Evolutionary conservation across 2,113 vertebrate genomes (phyloP).

Genomic region (Tychaedon coryphoeus): DNA sequence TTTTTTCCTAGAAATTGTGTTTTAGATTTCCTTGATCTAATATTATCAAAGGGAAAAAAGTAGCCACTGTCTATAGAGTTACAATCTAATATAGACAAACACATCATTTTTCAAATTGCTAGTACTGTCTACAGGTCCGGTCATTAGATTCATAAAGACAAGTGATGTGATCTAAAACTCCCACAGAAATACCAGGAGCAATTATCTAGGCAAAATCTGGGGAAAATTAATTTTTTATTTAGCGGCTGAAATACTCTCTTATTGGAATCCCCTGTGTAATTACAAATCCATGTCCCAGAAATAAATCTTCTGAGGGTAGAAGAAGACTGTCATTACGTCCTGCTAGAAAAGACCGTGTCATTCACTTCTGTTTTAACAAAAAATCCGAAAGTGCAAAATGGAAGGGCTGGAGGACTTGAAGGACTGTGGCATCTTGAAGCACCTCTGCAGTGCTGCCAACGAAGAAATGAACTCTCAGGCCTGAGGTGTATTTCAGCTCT

Average conservation of each 20-base stretch:
- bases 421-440: background rate
- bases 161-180: background rate
- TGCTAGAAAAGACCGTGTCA: background rate
- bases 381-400: background rate
- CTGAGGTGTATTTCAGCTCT: background rate
- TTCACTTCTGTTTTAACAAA: background rate
- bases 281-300: background rate
- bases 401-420: background rate
- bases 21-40: background rate
- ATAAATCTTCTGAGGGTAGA: background rate
- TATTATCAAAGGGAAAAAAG: background rate
- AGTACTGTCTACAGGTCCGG: background rate
- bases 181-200: background rate
- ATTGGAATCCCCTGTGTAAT: background rate
- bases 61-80: background rate
- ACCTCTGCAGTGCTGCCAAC: background rate
- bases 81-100: background rate
- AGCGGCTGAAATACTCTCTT: background rate
- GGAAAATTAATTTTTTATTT: background rate
- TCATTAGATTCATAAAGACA: background rate
- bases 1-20: background rate
- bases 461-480: accelerated
- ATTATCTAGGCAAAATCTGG: background rate
- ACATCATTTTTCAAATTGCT: background rate
- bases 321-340: background rate